Conservation (phyloP, 2,797 vertebrate species). For the Phalloptychus januarius region DNA sequence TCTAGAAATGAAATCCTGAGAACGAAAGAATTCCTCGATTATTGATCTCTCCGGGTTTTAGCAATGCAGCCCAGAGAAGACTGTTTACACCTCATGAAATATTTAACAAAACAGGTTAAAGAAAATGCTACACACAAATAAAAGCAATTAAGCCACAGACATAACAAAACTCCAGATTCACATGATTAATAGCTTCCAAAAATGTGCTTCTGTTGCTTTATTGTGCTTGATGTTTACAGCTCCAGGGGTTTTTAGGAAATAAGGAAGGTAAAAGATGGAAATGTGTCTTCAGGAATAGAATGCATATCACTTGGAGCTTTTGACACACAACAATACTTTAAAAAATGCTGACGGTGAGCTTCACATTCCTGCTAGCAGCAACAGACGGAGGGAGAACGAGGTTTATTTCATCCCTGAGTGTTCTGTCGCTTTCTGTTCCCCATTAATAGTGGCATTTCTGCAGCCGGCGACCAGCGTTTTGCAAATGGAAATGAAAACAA, state of each 20-base stretch:
- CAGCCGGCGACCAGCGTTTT: slow-evolving; percentile 65
- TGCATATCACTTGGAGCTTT: slow-evolving; percentile 43
- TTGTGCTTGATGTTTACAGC: not conserved
- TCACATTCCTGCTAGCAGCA: slow-evolving; percentile 30
- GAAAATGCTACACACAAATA: slow-evolving; percentile 13
- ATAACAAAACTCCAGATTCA: not conserved
- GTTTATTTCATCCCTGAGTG: slow-evolving; percentile 49
- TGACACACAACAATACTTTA: slow-evolving; percentile 36
- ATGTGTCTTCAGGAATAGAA: slow-evolving; percentile 25
- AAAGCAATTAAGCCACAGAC: slow-evolving; percentile 19
- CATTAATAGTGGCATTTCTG: slow-evolving; percentile 61
- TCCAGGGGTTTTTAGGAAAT: not conserved
- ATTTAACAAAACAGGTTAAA: slow-evolving; percentile 19
- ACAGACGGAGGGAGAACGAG: not conserved
- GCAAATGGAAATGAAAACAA: slow-evolving; percentile 66
- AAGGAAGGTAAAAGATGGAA: not conserved
- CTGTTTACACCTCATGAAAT: slow-evolving; percentile 20
- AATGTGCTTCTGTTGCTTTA: not conserved
- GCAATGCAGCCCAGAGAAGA: slow-evolving; percentile 13
- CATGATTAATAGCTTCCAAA: not conserved
- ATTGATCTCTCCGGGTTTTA: slow-evolving; percentile 14
- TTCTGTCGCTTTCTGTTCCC: slow-evolving; percentile 67
- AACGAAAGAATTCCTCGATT: slow-evolving; percentile 14
- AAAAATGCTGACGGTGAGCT: slow-evolving; percentile 60
- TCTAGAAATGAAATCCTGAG: not conserved